Base-by-base conservation (phyloP, 1,140 invertebrate species). In the Archivesica marissinica region DNA sequence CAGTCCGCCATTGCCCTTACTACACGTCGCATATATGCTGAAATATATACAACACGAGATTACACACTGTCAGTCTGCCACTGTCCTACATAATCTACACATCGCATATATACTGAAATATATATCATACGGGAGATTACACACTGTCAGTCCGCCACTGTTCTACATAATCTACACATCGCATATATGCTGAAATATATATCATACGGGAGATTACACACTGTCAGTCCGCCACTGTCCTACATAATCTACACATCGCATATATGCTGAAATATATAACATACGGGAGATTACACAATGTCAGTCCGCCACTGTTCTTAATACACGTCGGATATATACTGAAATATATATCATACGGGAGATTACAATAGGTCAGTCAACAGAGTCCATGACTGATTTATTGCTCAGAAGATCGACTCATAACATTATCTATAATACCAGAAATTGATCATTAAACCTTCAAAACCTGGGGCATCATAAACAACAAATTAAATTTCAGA, bases 321-420 rank as follows among this genome's bases (percentile, higher is more conserved):
- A 54, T 78, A 28, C 54, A 78, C 20, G 75, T 78, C 0, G 75
- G 54, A 78, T 78, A 78, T 25, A 78, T 59, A 77, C 54, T 77
- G 54, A 47, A 74, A 74, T 23, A 23, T 61, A n/a, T n/a, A n/a
- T n/a, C n/a, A n/a, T n/a, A n/a, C n/a, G n/a, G n/a, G n/a, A 78
- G 39, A 20, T 78, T 78, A 78, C 75, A 64, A n/a, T 64, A 54
- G 0, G 52, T 35, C 23, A 64, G 38, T 41, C 54, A 38, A 3
- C 56, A n/a, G n/a, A n/a, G n/a, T n/a, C n/a, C n/a, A n/a, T n/a
- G n/a, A n/a, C n/a, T n/a, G n/a, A n/a, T n/a, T n/a, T n/a, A n/a
- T n/a, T n/a, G n/a, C n/a, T n/a, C n/a, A n/a, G n/a, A n/a, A n/a
- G n/a, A n/a, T n/a, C n/a, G n/a, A n/a, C n/a, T n/a, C n/a, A n/a